Evolutionary conservation across 2,113 vertebrate species (phyloP), one percentile per base, ranked within the genome.

Genomic region (Macquaria australasica): DNA sequence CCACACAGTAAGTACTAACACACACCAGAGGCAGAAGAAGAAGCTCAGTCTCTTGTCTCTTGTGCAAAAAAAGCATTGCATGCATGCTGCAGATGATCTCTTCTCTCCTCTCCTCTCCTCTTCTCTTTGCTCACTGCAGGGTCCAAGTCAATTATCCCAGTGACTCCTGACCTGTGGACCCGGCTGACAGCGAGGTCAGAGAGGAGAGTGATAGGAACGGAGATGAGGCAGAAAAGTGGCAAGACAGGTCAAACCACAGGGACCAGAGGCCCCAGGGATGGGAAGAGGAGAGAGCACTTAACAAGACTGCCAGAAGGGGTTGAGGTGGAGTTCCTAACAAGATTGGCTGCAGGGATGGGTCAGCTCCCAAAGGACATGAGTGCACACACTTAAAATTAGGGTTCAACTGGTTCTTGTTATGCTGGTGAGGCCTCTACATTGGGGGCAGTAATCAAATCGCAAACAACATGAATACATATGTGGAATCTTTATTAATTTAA

Each of bases 171-270:
- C 87, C 80, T 83, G 51, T 73, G 77, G 72, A 68, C 64, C 81
- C 3, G 60, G 53, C 59, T 85, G 71, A 73, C 76, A 83, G 31
- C 56, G 59, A 60, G 83, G 85, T 88, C 83, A 85, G 41, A 73
- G 75, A 75, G 41, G 80, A 71, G 84, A 77, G 72, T n/a, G 81
- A 91, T 11, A 73, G 73, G 73, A 88, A 73, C 16, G 50, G 70
- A 87, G 83, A 83, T 87, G 81, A 87, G 84, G 86, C 82, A 88
- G 83, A 86, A 87, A 90, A 92, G 73, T 90, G 82, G 43, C 78
- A 39, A 68, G 25, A 23, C 53, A 75, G 78, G 76, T 90, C 85
- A 78, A 50, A 85, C 70, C 39, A 37, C 8, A 21, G 62, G 81
- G 76, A 84, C 73, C 60, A 63, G 79, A 45, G 81, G 31, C 77